Evolutionary conservation across 2,797 vertebrate genomes (phyloP).

Genomic region (Heterohyrax brucei): DNA sequence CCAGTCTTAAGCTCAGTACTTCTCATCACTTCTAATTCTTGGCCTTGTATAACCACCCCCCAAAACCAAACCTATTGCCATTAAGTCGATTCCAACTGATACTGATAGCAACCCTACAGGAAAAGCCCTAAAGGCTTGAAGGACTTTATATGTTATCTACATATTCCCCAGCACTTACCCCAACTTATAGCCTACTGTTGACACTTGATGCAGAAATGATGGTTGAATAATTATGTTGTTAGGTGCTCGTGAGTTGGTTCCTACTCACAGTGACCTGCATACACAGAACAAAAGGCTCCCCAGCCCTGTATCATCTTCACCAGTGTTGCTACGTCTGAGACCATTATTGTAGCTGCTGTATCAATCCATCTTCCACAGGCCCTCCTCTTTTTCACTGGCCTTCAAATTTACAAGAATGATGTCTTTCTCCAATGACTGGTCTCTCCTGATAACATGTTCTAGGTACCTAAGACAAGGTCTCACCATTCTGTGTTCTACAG

Average conservation of each 20-base stretch:
- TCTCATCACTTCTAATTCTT: not conserved
- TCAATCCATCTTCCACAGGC: no score
- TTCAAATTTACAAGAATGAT: no score
- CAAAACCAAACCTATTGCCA: no score
- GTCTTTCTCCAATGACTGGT: no score
- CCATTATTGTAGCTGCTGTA: not conserved
- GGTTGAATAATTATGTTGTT: not conserved
- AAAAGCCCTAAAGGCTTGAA: not conserved
- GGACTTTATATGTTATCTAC: not conserved
- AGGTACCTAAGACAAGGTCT: no score
- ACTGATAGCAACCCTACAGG: not conserved
- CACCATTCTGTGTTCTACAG: no score
- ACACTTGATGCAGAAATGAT: slow-evolving; percentile 37
- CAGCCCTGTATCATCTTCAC: not conserved
- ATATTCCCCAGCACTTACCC: not conserved
- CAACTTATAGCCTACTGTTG: not conserved
- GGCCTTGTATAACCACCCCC: not conserved
- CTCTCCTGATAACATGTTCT: no score
- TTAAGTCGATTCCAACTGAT: no score
- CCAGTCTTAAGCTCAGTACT: not conserved
- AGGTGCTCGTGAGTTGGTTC: no score
- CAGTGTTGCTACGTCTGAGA: not conserved
- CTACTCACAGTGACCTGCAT: no score
- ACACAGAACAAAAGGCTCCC: no score
- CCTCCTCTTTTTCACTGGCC: no score